Evolutionary conservation across 1,140 invertebrate species (phyloP).

Genomic region (Eciton burchellii): DNA sequence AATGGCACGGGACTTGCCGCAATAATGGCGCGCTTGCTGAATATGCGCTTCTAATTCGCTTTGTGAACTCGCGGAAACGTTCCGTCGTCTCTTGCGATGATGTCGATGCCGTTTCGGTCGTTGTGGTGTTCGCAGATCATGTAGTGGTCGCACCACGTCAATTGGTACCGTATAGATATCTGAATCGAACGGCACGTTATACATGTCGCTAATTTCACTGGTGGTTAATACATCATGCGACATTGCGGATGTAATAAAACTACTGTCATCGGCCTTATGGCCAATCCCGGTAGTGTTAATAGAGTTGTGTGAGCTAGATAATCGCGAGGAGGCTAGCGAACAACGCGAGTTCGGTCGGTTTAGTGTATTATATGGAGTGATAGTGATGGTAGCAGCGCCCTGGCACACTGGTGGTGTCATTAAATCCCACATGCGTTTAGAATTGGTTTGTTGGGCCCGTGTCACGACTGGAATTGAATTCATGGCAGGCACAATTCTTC

Average conservation of each 20-base stretch:
- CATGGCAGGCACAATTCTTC: constrained; percentile 73
- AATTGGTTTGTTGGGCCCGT: constrained; percentile 68
- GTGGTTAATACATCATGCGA: constrained; percentile 91
- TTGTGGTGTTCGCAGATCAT: constrained; percentile 82
- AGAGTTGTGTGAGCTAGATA: constrained; percentile 93
- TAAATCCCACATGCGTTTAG: constrained; percentile 87
- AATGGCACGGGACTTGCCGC: constrained; percentile 82
- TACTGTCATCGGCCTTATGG: constrained; percentile 92
- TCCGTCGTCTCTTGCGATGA: constrained; percentile 88
- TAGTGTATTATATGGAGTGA: constrained; percentile 84
- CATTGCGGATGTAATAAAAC: constrained; percentile 94
- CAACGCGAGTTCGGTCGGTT: constrained; percentile 90
- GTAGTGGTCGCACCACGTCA: constrained; percentile 89
- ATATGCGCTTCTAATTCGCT: constrained; percentile 84
- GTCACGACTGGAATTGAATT: constrained; percentile 65
- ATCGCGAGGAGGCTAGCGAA: constrained; percentile 89
- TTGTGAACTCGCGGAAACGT: constrained; percentile 85
- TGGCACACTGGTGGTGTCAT: constrained; percentile 87
- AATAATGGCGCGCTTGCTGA: constrained; percentile 83
- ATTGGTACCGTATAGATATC: constrained; percentile 94
- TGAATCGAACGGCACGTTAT: constrained; percentile 94
- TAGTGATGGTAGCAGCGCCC: constrained; percentile 80
- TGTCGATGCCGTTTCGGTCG: constrained; percentile 87
- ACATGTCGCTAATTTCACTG: constrained; percentile 92
- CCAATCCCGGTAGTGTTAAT: constrained; percentile 89